Evolutionary conservation across 2,797 vertebrate species (phyloP).

Genomic region (Hoplostethus mediterraneus): DNA sequence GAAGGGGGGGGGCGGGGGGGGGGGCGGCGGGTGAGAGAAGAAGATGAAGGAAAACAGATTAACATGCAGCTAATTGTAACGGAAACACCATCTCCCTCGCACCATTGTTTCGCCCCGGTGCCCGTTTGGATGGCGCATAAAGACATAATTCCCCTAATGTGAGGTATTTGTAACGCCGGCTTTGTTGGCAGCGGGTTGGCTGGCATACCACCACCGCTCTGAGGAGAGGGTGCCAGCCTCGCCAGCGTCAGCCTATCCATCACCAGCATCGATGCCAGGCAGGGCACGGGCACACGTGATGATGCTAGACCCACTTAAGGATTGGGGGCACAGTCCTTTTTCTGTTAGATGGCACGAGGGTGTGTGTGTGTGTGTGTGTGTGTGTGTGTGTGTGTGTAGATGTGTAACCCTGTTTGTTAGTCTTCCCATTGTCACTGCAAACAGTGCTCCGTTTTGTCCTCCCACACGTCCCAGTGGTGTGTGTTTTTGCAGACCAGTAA

Average conservation of each 20-base stretch:
- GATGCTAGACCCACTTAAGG: conserved; percentile 35
- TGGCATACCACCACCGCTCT: conserved; percentile 53
- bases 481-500: conserved; percentile 51
- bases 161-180: conserved; percentile 75
- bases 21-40: not conserved
- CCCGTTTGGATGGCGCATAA: conserved; percentile 59
- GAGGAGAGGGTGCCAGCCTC: conserved; percentile 37
- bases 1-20: not conserved
- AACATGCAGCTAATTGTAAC: conserved; percentile 67
- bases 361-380: conserved; percentile 6
- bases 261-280: conserved; percentile 59
- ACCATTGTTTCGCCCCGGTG: conserved; percentile 58
- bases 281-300: conserved; percentile 55
- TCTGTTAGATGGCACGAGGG: conserved; percentile 26
- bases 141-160: conserved; percentile 80
- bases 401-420: conserved; percentile 37
- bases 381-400: conserved; percentile 5
- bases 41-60: conserved; percentile 58
- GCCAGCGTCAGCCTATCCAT: conserved; percentile 54
- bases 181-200: conserved; percentile 69
- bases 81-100: conserved; percentile 58
- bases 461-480: conserved; percentile 49
- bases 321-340: conserved; percentile 22
- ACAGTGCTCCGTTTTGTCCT: conserved; percentile 59
- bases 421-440: conserved; percentile 62